Evolutionary conservation across 2,797 vertebrate genomes (phyloP), one percentile per base, ranked within the genome.

Genomic region (Molossus alvarezi): DNA sequence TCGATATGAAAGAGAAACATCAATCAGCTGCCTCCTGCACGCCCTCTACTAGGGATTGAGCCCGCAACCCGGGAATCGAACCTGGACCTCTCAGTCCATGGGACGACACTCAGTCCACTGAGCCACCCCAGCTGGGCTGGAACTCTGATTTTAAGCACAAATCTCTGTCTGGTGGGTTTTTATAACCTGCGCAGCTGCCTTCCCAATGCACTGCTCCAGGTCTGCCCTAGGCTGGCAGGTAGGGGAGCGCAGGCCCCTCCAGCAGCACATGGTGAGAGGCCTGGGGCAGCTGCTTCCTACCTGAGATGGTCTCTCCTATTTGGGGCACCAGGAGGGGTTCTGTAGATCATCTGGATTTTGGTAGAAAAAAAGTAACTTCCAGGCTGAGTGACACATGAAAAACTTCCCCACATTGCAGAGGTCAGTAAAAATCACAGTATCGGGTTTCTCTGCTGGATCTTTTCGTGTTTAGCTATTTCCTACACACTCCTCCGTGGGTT

Each of bases 381-480:
- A 51, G 62, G 23, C 81, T n/a, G 67, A 88, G n/a, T 51, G 72
- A 86, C 76, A 82, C 45, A n/a, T 85, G 95, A 94, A 89, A 85
- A 84, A 75, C 62, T 60, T 72, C 25, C 69, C 65, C 51, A 81
- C 27, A 12, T 48, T 48, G 17, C 53, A 69, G 67, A 95, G 80
- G 76, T 69, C 91, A 73, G 75, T 67, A 72, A 87, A 94, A 88
- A 82, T 29, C 91, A 62, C 29, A 72, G 27, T 83, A 83, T 81
- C 0, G 0, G 51, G 12, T 92, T 53, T 88, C 65, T 85, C 41
- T 77, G 58, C 58, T 69, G 62, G 58, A 25, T 91, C 33, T 53
- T 80, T 58, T 5, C 51, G 23, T 69, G n/a, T 95, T 33, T 83
- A 90, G 71, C 57, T 87, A 55, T 93, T 96, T 96, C 37, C 71